Conservation (phyloP, 2,797 vertebrate species). For the Myotis findleyi region DNA sequence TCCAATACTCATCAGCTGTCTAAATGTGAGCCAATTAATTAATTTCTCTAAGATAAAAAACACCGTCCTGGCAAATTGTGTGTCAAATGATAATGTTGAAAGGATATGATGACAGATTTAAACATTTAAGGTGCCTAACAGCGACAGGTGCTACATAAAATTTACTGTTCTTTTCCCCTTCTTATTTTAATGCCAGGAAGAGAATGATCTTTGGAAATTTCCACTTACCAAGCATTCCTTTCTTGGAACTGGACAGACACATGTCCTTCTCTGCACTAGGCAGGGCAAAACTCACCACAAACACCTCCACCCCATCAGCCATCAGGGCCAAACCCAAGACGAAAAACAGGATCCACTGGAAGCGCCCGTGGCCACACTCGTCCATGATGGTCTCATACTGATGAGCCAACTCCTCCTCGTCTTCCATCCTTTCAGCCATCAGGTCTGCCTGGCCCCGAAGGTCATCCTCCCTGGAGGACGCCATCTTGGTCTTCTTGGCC, state of each 20-base stretch:
- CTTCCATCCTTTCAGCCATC: conserved; percentile 90
- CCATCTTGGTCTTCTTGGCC: conserved; percentile 90
- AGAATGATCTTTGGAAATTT: background rate
- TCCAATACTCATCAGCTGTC: background rate
- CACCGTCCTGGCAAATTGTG: background rate
- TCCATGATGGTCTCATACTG: conserved; percentile 98
- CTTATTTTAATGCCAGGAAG: background rate
- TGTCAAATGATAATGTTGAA: background rate
- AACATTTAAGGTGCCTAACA: background rate
- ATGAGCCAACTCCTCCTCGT: conserved; percentile 94
- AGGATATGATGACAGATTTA: background rate
- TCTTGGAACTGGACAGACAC: conserved; percentile 97
- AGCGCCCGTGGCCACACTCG: conserved; percentile 97
- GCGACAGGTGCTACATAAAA: background rate
- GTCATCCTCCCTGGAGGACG: conserved; percentile 90
- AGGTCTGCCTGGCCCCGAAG: conserved; percentile 89
- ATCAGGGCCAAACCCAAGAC: conserved; percentile 96
- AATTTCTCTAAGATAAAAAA: background rate
- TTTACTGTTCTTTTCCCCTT: background rate
- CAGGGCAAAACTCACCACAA: conserved; percentile 96
- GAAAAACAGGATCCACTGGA: conserved; percentile 97
- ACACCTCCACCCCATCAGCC: conserved; percentile 98
- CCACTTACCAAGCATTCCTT: conserved; percentile 97
- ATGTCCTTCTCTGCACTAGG: conserved; percentile 99
- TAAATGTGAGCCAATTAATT: background rate